Evolutionary conservation across 2,113 vertebrate species (phyloP).

Genomic region (Puffinus mauretanicus): DNA sequence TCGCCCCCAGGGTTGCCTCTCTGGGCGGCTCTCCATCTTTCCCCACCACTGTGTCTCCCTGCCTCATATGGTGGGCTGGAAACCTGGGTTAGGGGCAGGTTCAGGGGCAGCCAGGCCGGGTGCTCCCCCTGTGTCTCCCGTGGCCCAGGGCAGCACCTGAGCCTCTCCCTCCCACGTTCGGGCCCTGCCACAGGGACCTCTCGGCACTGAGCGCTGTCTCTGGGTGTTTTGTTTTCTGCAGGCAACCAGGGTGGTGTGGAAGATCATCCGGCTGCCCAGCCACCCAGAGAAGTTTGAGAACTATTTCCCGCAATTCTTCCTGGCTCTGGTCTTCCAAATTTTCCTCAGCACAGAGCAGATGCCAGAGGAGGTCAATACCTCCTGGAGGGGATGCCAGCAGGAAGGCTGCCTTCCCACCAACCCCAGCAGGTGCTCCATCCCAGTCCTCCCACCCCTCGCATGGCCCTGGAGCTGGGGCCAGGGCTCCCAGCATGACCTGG

Average conservation of each 20-base stretch:
- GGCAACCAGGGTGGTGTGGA: not conserved
- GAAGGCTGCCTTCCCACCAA: not conserved
- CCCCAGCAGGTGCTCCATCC: not conserved
- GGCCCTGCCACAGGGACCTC: not conserved
- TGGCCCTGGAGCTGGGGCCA: no score
- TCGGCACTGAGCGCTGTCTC: not conserved
- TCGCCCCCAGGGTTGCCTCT: no score
- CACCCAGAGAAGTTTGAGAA: fast-evolving
- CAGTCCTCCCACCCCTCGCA: not conserved
- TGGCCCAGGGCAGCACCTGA: not conserved
- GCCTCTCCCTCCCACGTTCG: not conserved
- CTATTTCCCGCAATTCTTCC: not conserved
- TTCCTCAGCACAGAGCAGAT: not conserved
- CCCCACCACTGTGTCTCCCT: no score
- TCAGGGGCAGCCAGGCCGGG: not conserved
- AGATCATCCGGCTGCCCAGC: not conserved
- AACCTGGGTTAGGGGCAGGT: not conserved
- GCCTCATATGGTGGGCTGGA: no score
- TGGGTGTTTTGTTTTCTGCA: not conserved
- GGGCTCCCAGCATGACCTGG: not conserved
- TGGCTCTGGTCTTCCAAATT: not conserved
- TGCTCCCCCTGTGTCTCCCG: not conserved
- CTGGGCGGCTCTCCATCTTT: no score
- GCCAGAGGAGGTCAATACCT: not conserved
- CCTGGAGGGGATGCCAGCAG: not conserved